Conservation (phyloP, 2,888 invertebrate species). For the Drymonia ruficornis region DNA sequence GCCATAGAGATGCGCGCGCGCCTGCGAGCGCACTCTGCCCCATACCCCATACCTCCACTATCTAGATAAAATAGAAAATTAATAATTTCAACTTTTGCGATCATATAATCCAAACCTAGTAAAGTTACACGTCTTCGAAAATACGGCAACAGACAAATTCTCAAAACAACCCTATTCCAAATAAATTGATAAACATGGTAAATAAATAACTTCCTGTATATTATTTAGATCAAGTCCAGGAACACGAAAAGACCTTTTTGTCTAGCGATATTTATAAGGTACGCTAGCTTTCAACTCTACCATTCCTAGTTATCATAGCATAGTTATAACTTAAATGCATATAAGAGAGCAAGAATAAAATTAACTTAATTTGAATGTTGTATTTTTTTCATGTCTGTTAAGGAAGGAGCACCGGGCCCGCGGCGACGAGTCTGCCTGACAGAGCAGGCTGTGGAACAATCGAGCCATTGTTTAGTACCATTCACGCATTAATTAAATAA, state of each 20-base stretch:
- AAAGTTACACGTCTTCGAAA: no score
- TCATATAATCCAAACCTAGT: no score
- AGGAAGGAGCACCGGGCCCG: conserved; percentile 21
- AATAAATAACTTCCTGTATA: no score
- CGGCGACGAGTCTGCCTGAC: conserved; percentile 36
- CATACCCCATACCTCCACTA: conserved; percentile 9
- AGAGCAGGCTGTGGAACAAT: conserved; percentile 53
- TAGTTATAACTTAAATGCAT: background rate
- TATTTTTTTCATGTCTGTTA: background rate
- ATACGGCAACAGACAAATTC: no score
- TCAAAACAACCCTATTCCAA: no score
- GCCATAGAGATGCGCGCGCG: conserved; percentile 60
- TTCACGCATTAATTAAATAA: conserved; percentile 65
- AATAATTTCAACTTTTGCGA: background rate
- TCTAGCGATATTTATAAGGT: no score
- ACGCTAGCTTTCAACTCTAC: no score
- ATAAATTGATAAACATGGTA: no score
- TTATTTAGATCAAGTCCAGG: no score
- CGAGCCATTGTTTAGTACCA: conserved; percentile 59
- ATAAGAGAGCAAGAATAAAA: background rate
- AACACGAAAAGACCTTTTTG: no score
- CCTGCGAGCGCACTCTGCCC: conserved; percentile 32
- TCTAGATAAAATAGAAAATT: conserved; percentile 15
- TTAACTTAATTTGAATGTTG: background rate
- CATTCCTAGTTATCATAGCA: no score